Conservation (phyloP, 2,797 vertebrate genomes). For the Enteromius argenteus region DNA sequence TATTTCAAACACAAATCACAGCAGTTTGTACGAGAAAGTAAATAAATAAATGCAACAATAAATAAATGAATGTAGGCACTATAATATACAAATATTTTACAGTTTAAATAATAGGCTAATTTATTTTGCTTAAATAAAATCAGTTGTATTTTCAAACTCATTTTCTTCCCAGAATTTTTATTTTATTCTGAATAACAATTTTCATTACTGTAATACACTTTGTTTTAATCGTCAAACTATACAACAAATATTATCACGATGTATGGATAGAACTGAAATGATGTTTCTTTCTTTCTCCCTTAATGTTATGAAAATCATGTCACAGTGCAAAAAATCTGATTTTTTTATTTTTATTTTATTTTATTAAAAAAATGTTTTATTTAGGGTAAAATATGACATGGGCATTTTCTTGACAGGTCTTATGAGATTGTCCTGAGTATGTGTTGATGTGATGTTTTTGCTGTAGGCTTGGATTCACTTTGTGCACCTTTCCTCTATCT, state of each 20-base stretch:
- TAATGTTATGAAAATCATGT: neutral
- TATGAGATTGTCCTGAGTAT: neutral
- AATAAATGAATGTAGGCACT: neutral
- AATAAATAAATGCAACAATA: neutral
- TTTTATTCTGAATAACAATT: neutral
- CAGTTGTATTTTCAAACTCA: neutral
- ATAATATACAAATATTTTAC: neutral
- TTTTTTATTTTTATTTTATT: neutral
- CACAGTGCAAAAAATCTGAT: neutral
- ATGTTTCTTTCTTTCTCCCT: neutral
- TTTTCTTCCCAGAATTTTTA: neutral
- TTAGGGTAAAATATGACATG: neutral
- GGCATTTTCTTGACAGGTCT: neutral
- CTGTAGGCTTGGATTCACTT: constrained; percentile 93
- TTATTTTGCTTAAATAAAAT: neutral
- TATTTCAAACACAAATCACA: neutral
- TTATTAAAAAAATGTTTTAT: too few relatives aligned
- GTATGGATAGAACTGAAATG: neutral
- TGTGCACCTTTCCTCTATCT: constrained; percentile 97
- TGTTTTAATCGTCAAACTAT: neutral
- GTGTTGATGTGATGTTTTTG: constrained; percentile 17
- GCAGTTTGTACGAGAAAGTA: neutral
- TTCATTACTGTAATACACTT: neutral
- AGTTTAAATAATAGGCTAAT: neutral
- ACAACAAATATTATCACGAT: neutral